Conservation (phyloP, 2,113 vertebrate species). For the Hyaena hyaena region DNA sequence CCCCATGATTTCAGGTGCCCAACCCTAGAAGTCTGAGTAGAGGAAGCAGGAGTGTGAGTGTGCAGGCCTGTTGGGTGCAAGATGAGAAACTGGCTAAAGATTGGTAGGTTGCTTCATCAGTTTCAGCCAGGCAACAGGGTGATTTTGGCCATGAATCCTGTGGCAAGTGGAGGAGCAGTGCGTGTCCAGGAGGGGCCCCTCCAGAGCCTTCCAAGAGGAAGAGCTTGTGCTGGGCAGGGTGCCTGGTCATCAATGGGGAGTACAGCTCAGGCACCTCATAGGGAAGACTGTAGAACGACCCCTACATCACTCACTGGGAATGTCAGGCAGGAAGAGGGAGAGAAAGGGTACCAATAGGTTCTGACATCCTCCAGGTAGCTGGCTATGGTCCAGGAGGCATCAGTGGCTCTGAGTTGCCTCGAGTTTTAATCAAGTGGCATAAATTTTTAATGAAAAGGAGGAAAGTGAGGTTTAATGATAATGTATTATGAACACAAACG, state of each 20-base stretch:
- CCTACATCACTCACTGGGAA: neutral
- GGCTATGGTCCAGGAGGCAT: neutral
- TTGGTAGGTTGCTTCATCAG: neutral
- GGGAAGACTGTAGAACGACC: neutral
- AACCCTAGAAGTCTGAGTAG: neutral
- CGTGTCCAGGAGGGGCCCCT: neutral
- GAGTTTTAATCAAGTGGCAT: neutral
- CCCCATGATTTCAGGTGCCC: neutral
- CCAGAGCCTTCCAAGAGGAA: neutral
- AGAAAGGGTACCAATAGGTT: no score
- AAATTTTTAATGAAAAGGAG: neutral
- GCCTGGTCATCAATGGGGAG: neutral
- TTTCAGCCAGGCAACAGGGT: accelerated
- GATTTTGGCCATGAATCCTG: neutral
- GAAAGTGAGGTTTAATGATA: neutral
- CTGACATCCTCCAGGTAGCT: neutral
- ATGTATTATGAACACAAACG: neutral
- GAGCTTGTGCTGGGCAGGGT: neutral
- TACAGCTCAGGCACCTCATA: neutral
- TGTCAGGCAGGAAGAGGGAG: accelerated
- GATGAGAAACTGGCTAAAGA: no score
- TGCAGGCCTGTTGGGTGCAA: accelerated
- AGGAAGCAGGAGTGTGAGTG: accelerated
- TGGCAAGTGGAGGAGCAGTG: no score
- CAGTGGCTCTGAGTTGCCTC: accelerated